Base-by-base conservation (phyloP, 2,113 vertebrate genomes). In the Dicrurus megarhynchus region DNA sequence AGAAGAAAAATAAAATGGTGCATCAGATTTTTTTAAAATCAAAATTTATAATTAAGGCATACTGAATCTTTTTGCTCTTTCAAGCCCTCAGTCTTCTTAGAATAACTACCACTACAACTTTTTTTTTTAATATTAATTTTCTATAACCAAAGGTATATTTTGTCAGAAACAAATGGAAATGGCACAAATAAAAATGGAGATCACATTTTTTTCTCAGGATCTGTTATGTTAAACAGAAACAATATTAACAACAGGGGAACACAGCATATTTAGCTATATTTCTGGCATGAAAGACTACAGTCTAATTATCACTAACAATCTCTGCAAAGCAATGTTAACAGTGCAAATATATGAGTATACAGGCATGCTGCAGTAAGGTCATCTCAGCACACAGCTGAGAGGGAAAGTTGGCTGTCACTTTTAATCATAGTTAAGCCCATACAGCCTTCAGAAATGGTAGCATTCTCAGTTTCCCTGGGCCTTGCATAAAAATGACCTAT, bases 321-420 rank as follows among this genome's bases (percentile, higher is more conserved):
- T 89, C 50, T 82, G 83, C 21, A 92, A 49, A 90, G 22, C 41
- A 69, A 33, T 14, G 35, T 35, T 55, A 77, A 11, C 41, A 69
- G 15, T 42, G 30, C 32, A 69, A 70, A 60, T 63, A 50, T 33
- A 60, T 33, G 60, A 79, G 2, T n/a, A 16, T 50, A 33, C 24
- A 82, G 63, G 33, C 35, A 35, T 10, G 22, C 16, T 77, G 33
- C 89, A 92, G 55, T 61, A 35, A 61, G 70, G 68, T 95, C 79
- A 95, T 67, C 35, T 57, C 39, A 71, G 44, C 55, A 84, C 18
- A 89, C 4, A 5, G 53, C 50, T 81, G 33, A 85, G 46, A 90
- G 64, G 33, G 63, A 44, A 57, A 89, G 39, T n/a, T 28, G 7
- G n/a, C 71, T 96, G 89, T 84, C 79, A 87, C 21, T 37, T 96